Evolutionary conservation across 2,113 vertebrate genomes (phyloP).

Genomic region (Corythornis madagascariensis): DNA sequence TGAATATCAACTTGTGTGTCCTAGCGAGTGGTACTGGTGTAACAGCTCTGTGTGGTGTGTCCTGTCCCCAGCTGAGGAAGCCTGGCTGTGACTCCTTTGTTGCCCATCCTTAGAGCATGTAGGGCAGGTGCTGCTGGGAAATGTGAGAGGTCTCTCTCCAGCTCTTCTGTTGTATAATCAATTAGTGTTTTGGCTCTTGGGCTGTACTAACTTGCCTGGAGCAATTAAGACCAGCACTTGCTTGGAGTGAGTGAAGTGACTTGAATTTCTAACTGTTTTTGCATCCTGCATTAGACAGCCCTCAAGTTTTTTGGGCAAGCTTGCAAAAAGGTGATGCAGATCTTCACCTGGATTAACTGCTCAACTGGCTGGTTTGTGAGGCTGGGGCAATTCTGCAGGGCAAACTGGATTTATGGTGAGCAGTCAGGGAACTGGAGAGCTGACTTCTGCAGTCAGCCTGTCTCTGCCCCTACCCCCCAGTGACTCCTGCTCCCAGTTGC

Average conservation of each 20-base stretch:
- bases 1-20: not conserved
- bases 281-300: not conserved
- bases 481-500: not conserved
- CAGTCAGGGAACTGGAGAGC: not conserved
- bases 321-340: not conserved
- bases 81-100: not conserved
- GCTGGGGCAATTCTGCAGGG: not conserved
- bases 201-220: not conserved
- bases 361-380: not conserved
- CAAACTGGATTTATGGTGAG: fast-evolving
- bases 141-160: not conserved
- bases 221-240: not conserved
- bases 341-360: not conserved
- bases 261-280: not conserved
- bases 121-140: not conserved
- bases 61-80: not conserved
- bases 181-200: not conserved
- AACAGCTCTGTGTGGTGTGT: fast-evolving
- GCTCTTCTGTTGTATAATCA: not conserved
- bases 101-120: fast-evolving
- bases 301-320: not conserved
- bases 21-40: not conserved
- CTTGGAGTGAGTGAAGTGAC: not conserved
- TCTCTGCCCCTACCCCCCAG: not conserved
- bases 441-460: not conserved